Evolutionary conservation across 2,888 invertebrate genomes (phyloP).

Genomic region (Sarcophaga caerulescens): DNA sequence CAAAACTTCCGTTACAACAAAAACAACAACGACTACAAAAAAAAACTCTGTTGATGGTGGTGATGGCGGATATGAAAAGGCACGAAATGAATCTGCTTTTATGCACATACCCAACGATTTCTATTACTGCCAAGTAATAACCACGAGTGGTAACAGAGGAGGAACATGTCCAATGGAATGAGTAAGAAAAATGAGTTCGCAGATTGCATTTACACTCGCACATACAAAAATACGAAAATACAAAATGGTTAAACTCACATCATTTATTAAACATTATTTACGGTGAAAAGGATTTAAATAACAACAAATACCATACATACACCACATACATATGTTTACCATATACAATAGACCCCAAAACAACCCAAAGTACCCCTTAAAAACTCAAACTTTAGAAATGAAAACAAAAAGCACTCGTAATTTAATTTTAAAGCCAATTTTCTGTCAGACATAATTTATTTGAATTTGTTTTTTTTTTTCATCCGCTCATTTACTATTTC

Average conservation of each 20-base stretch:
- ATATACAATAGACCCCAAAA: too few species aligned
- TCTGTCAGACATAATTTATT: conserved; percentile 54
- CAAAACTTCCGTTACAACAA: conserved; percentile 57
- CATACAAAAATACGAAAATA: conserved; percentile 31
- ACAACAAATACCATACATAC: conserved; percentile 38
- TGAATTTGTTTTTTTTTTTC: conserved; percentile 38
- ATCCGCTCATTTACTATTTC: background rate
- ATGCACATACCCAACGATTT: background rate
- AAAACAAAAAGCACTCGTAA: background rate
- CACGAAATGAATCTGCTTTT: conserved; percentile 6
- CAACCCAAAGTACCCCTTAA: background rate
- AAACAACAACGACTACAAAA: background rate
- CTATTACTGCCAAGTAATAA: conserved; percentile 36
- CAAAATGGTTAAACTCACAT: conserved; percentile 59
- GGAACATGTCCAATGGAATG: background rate
- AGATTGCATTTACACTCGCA: conserved; percentile 5
- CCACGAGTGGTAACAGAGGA: background rate
- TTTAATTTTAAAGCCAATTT: conserved; percentile 32
- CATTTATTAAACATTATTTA: conserved; percentile 65
- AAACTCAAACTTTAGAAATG: background rate
- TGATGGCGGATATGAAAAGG: conserved; percentile 38
- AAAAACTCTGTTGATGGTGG: conserved; percentile 37
- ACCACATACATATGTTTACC: too few species aligned
- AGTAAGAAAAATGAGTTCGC: conserved; percentile 30
- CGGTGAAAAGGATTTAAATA: conserved; percentile 49